Percentiles rank a stretch among this genome's conserved stretches.
Evolutionary conservation across 2,113 vertebrate species (phyloP).

Genomic region (Amphiprion ocellaris): DNA sequence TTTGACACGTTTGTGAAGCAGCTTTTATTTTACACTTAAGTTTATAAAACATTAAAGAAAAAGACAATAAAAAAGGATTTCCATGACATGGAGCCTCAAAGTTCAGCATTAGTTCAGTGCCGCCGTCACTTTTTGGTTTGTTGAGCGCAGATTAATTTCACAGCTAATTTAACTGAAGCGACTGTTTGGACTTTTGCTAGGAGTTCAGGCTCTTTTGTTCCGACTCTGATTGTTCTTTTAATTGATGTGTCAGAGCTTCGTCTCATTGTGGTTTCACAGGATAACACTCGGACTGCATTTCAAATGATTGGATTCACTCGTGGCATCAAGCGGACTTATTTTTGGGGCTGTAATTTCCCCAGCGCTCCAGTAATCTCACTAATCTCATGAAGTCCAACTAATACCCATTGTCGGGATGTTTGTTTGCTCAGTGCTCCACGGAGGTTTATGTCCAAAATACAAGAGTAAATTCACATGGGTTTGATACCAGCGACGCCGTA

Average conservation of each 20-base stretch:
- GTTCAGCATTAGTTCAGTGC: too few relatives aligned
- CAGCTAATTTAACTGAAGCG: too few relatives aligned
- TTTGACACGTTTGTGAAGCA: too few relatives aligned
- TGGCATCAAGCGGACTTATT: slow-evolving; percentile 18
- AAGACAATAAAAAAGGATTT: too few relatives aligned
- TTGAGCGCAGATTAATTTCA: too few relatives aligned
- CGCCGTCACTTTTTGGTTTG: too few relatives aligned
- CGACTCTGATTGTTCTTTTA: neutral
- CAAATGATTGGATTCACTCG: slow-evolving; percentile 14
- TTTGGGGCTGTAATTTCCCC: neutral
- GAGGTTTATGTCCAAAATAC: neutral
- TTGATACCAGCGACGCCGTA: neutral
- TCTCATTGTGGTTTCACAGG: neutral
- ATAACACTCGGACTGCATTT: slow-evolving; percentile 3
- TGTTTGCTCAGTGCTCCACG: neutral
- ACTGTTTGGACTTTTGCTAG: neutral
- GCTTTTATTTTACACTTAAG: too few relatives aligned
- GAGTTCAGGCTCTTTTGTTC: neutral
- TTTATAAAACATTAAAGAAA: too few relatives aligned
- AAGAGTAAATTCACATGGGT: neutral
- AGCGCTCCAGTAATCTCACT: slow-evolving; percentile 26
- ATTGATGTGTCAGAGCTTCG: too few relatives aligned
- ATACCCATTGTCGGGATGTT: slow-evolving; percentile 24
- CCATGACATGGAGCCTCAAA: too few relatives aligned
- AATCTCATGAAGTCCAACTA: slow-evolving; percentile 34